Conservation (phyloP, 2,797 vertebrate species). For the Xenentodon cancila region DNA sequence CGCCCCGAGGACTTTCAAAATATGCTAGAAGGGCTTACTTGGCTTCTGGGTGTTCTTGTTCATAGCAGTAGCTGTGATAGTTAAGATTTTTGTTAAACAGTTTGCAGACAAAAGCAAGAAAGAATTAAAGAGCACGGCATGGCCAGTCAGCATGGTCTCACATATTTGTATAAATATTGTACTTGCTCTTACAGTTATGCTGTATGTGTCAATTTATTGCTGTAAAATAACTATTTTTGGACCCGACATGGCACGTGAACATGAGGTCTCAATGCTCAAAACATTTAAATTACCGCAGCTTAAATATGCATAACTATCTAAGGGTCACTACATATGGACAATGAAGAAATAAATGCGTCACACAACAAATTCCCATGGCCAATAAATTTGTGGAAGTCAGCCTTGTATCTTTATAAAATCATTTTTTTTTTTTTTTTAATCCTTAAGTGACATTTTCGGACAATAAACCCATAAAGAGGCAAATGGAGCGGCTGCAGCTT, state of each 20-base stretch:
- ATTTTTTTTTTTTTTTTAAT: too few species aligned
- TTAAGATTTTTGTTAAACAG: not conserved
- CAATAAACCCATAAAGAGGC: slow-evolving; percentile 51
- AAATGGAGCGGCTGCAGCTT: slow-evolving; percentile 69
- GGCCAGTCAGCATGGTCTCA: not conserved
- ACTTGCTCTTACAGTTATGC: not conserved
- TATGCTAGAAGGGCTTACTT: slow-evolving; percentile 11
- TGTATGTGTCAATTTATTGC: not conserved
- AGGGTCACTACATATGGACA: not conserved
- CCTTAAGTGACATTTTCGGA: slow-evolving; percentile 25
- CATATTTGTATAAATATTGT: not conserved
- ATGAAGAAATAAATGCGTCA: not conserved
- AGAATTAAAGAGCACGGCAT: not conserved
- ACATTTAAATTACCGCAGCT: too few species aligned
- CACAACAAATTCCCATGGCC: not conserved
- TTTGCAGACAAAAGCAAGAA: not conserved
- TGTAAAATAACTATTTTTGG: not conserved
- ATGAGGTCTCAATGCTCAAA: too few species aligned
- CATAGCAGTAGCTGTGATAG: slow-evolving; percentile 2
- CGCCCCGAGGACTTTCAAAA: slow-evolving; percentile 5
- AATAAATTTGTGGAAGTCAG: slow-evolving; percentile 2
- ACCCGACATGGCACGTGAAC: too few species aligned
- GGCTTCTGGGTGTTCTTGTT: slow-evolving; percentile 9
- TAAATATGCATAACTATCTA: not conserved
- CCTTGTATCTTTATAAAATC: not conserved